Conservation (phyloP, 1,140 invertebrate species). For the Limonius californicus region DNA sequence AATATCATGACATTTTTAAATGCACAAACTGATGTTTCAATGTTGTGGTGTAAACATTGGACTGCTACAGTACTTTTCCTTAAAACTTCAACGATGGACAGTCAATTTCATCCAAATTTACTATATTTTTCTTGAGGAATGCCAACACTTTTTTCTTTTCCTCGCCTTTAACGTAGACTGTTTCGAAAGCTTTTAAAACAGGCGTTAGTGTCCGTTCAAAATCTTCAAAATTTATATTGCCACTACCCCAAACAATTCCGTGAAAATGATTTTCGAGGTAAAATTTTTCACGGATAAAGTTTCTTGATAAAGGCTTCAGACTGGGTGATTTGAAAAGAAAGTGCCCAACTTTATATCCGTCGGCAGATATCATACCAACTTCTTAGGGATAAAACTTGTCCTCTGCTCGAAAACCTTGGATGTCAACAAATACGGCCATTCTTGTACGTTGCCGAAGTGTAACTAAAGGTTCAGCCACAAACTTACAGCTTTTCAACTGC, state of each 20-base stretch:
- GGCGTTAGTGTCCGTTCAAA: not conserved
- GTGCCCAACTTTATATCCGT: not conserved
- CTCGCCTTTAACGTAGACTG: not conserved
- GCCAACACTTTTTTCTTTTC: not conserved
- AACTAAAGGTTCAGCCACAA: not conserved
- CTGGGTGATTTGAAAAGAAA: not conserved
- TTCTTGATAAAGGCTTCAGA: not conserved
- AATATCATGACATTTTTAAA: not conserved
- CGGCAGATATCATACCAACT: not conserved
- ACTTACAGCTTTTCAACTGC: constrained; percentile 10
- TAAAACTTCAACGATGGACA: not conserved
- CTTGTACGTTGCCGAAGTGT: not conserved
- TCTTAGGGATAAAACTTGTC: not conserved
- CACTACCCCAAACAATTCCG: not conserved
- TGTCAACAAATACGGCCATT: not conserved
- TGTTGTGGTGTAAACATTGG: not conserved
- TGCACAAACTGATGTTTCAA: not conserved
- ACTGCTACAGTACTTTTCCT: not conserved
- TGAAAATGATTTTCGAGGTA: not conserved
- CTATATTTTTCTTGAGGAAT: not conserved
- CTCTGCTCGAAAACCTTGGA: not conserved
- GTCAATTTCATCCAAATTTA: not conserved
- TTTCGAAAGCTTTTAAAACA: not conserved
- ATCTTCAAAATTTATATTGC: not conserved
- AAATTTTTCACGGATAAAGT: not conserved